Conservation (phyloP, 2,113 vertebrate species). For the Emberiza fucata region DNA sequence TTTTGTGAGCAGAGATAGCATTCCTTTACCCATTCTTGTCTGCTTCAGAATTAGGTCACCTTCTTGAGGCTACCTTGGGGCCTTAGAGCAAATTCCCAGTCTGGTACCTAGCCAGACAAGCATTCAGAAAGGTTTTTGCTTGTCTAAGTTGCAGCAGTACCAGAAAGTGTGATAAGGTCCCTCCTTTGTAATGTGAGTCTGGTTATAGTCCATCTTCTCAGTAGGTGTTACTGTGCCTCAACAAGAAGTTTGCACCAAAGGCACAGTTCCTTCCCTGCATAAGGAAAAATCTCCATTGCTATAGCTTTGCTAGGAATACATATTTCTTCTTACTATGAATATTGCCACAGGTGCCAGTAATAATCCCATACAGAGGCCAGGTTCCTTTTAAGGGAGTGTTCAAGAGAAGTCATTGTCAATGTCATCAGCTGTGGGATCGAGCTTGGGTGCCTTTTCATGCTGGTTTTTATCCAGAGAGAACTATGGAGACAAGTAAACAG, state of each 20-base stretch:
- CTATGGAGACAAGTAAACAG: not conserved
- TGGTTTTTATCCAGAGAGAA: not conserved
- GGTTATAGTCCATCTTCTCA: not conserved
- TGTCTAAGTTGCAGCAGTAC: not conserved
- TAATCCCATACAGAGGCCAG: accelerated
- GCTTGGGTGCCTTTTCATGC: not conserved
- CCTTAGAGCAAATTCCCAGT: not conserved
- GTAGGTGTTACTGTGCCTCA: not conserved
- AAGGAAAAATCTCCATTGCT: not conserved
- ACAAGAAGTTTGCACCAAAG: not conserved
- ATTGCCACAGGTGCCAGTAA: not conserved
- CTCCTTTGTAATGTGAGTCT: not conserved
- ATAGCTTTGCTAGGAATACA: not conserved
- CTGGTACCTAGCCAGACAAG: not conserved
- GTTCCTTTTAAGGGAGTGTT: not conserved
- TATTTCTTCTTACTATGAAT: not conserved
- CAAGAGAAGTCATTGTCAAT: not conserved
- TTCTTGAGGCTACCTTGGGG: not conserved
- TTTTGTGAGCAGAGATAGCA: not conserved
- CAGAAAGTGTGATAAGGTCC: not conserved
- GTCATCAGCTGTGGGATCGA: not conserved
- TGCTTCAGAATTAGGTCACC: not conserved
- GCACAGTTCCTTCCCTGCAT: not conserved
- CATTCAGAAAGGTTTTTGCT: not conserved
- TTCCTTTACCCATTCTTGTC: not conserved